Percentiles rank a stretch among this genome's conserved stretches.
phyloP scores from a whole-genome alignment of 2,113 vertebrate genomes.

The Daboia siamensis region DNA sequence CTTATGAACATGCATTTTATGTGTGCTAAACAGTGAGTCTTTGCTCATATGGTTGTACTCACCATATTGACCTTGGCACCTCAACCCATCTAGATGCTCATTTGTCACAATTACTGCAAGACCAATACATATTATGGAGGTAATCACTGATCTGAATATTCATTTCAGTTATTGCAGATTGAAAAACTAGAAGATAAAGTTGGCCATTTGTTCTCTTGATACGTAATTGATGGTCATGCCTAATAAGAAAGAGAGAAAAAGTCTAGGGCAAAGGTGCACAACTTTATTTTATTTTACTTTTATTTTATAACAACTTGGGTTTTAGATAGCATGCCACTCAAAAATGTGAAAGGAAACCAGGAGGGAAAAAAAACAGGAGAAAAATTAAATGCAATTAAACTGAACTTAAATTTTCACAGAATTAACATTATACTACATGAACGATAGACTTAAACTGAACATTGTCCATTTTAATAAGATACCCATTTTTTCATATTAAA shows the following conservation, averaged over 20 bases:
- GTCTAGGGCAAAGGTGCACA: neutral
- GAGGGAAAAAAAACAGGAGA: neutral
- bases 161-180: neutral
- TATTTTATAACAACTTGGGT: neutral
- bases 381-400: neutral
- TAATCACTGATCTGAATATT: neutral
- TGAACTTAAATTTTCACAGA: neutral
- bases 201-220: neutral
- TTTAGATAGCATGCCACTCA: neutral
- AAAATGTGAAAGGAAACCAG: neutral
- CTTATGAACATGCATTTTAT: neutral
- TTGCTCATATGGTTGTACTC: neutral
- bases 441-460: neutral
- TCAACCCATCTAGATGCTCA: neutral
- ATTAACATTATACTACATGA: neutral
- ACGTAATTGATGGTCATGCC: neutral
- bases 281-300: neutral
- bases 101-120: neutral
- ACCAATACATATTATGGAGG: neutral
- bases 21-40: neutral
- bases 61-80: neutral
- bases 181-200: neutral
- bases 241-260: neutral
- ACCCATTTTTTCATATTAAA: neutral
- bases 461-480: neutral